Evolutionary conservation across 2,888 invertebrate genomes (phyloP).

Genomic region (Polyommatus iphigenia): DNA sequence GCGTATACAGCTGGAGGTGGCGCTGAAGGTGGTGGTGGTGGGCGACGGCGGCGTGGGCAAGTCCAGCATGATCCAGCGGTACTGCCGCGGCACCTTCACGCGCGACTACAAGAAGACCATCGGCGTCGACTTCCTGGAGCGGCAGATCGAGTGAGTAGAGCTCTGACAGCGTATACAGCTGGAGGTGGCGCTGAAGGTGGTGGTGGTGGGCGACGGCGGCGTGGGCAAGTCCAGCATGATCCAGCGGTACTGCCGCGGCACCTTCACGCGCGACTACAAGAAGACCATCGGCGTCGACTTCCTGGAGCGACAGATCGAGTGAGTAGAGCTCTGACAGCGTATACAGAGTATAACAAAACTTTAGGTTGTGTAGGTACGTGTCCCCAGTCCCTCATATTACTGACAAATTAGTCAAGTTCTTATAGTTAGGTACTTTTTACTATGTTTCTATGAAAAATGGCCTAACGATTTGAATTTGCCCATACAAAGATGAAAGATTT

Average conservation of each 20-base stretch:
- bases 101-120: constrained; percentile 99
- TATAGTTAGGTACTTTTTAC: too few relatives aligned
- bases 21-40: constrained; percentile 98
- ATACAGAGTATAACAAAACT: too few relatives aligned
- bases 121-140: constrained; percentile 97
- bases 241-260: constrained; percentile 98
- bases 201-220: constrained; percentile 98
- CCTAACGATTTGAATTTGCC: too few relatives aligned
- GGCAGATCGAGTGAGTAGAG: constrained; percentile 92
- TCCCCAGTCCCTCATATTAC: too few relatives aligned
- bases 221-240: constrained; percentile 99
- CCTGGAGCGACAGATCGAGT: constrained; percentile 96
- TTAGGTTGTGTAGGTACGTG: too few relatives aligned
- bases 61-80: constrained; percentile 98
- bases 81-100: constrained; percentile 98
- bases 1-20: constrained; percentile 88
- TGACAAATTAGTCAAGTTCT: too few relatives aligned
- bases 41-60: constrained; percentile 99
- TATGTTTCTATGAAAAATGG: too few relatives aligned
- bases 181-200: constrained; percentile 98
- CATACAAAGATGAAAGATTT: too few relatives aligned
- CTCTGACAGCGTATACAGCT: constrained; percentile 51
- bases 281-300: constrained; percentile 99
- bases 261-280: constrained; percentile 98
- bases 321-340: constrained; percentile 58